Base-by-base conservation (phyloP, 2,113 vertebrate genomes). In the Globicephala melas region DNA sequence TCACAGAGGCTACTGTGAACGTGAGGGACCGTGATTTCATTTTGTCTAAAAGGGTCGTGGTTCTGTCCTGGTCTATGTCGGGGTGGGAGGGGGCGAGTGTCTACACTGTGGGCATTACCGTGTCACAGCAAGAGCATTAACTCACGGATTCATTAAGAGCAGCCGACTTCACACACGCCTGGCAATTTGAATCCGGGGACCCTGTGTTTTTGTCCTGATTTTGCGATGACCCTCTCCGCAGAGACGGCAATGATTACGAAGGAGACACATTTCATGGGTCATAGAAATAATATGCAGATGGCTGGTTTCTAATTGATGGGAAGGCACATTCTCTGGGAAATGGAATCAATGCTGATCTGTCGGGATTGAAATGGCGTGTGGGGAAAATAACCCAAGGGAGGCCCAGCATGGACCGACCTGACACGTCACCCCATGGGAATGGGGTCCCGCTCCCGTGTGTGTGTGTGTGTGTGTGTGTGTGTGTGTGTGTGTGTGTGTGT, bases 331-430 rank as follows among this genome's bases (percentile, higher is more conserved):
- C 36, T 80, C 80, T 12, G 44, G 44, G 58, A 70, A 53, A 25
- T 2, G 0, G 12, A 33, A 44, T 62, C 20, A 25, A 58, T 63
- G 3, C 8, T 3, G 26, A 31, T 71, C 25, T 13, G 2, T 31
- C 7, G 55, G 15, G 2, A 74, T 0, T 3, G 26, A 28, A 23
- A 60, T 3, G 20, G 9, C 15, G 1, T 0, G 3, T 28, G 50
- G 67, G 3, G 8, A 2, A 20, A 25, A 60, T 1, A 12, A 12
- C 9, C 3, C 1, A 1, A 14, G 62, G 0, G 25, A 23, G 2
- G 23, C 60, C 1, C 2, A 26, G 38, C 4, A 7, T 20, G n/a
- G 0, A 31, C 20, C 8, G 0, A 6, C 17, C 15, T 2, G 3
- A 33, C 14, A 10, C 15, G 33, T 28, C 50, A 1, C 2, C 13